These are phyloP conservation scores for Gila robusta DNA, from an alignment of 2,797 vertebrate species.

Conservation along the genomic window DNA sequence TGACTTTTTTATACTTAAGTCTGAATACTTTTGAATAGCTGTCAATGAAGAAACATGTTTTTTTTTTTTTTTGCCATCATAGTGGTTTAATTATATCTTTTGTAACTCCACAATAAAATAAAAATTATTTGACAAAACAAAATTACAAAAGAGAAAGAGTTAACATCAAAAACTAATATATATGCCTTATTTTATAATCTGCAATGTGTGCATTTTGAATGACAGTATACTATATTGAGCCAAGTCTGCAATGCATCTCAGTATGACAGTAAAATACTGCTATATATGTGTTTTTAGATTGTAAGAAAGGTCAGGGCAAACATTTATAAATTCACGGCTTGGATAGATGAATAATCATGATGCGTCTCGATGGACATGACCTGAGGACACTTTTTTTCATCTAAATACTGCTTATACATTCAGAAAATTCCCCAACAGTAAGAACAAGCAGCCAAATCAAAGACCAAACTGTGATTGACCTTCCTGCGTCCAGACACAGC, in stretches of 20 bases:
- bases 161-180: neutral
- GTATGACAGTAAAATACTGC: neutral
- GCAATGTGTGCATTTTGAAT: neutral
- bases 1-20: neutral
- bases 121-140: neutral
- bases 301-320: constrained; percentile 12
- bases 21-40: neutral
- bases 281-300: constrained; percentile 21
- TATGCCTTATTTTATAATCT: neutral
- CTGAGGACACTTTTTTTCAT: constrained; percentile 11
- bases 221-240: neutral
- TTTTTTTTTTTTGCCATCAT: neutral
- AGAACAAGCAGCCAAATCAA: constrained; percentile 35
- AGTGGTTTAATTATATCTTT: neutral
- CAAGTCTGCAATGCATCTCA: neutral
- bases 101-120: neutral
- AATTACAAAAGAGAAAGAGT: neutral
- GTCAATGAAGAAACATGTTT: neutral
- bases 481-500: constrained; percentile 48
- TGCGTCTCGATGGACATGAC: constrained; percentile 28
- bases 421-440: constrained; percentile 21
- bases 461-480: constrained; percentile 53
- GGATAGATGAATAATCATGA: constrained; percentile 53
- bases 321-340: constrained; percentile 20
- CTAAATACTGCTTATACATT: constrained; percentile 58